A percentile compares a stretch with the other conserved stretches of the same genome.
phyloP scores from a whole-genome alignment of 1,140 invertebrate genomes.

The Steinernema khuongi region DNA sequence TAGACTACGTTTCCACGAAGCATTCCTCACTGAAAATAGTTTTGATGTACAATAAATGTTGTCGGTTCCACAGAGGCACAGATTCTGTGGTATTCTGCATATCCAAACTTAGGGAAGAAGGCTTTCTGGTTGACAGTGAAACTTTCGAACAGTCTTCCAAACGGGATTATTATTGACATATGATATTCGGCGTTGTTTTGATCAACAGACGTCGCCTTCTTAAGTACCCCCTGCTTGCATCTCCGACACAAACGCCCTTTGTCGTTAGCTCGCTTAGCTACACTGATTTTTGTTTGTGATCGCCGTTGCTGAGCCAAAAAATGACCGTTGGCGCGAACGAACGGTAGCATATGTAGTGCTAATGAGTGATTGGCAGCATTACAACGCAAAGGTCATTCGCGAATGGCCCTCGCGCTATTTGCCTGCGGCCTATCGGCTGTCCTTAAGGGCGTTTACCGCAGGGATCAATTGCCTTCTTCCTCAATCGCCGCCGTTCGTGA shows the following conservation, averaged over 20 bases:
- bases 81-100: too few relatives aligned
- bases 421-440: constrained; percentile 2
- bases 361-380: constrained; percentile 10
- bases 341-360: constrained; percentile 4
- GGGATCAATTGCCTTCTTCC: not conserved
- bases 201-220: too few relatives aligned
- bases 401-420: not conserved
- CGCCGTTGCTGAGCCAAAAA: not conserved
- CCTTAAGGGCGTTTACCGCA: constrained; percentile 12
- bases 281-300: too few relatives aligned
- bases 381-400: constrained; percentile 12
- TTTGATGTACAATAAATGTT: not conserved
- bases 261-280: too few relatives aligned
- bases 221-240: too few relatives aligned
- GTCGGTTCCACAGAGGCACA: too few relatives aligned
- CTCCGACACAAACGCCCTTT: too few relatives aligned
- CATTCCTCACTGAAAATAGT: not conserved
- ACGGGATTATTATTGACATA: too few relatives aligned
- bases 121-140: not conserved
- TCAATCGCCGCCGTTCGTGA: not conserved
- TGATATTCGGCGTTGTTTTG: too few relatives aligned
- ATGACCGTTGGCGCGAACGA: not conserved
- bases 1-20: not conserved
- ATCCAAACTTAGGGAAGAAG: not conserved
- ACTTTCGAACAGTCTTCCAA: too few relatives aligned